Percentiles rank a stretch among this genome's conserved stretches.
phyloP scores from a whole-genome alignment of 2,888 invertebrate species.

The Pandemis corylana region DNA sequence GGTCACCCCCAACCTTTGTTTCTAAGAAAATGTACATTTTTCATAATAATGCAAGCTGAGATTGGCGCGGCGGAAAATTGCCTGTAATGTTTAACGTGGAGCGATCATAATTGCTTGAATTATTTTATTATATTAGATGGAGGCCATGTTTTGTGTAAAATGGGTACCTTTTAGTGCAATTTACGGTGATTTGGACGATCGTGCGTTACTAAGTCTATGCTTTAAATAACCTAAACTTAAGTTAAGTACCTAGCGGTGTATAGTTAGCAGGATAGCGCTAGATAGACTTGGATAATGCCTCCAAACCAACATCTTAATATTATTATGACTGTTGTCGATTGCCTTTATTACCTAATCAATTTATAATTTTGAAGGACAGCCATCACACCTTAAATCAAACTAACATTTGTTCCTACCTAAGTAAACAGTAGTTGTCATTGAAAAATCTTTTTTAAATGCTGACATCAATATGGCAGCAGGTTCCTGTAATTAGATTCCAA shows the following conservation, averaged over 20 bases:
- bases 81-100: constrained; percentile 43
- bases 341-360: too few species aligned
- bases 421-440: too few species aligned
- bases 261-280: neutral
- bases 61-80: constrained; percentile 44
- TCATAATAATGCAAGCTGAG: constrained; percentile 41
- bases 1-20: constrained; percentile 41
- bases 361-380: too few species aligned
- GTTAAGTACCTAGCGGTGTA: neutral
- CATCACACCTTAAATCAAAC: too few species aligned
- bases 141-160: constrained; percentile 41
- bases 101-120: constrained; percentile 45
- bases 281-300: neutral
- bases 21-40: constrained; percentile 45
- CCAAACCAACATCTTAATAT: neutral
- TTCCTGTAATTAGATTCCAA: too few species aligned
- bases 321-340: too few species aligned
- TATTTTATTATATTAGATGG: constrained; percentile 45
- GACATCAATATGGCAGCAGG: too few species aligned
- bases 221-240: neutral
- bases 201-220: constrained; percentile 30
- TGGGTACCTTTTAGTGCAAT: constrained; percentile 45
- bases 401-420: too few species aligned
- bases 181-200: constrained; percentile 44
- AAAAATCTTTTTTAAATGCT: too few species aligned